Evolutionary conservation across 2,888 invertebrate genomes (phyloP), one percentile per base, ranked within the genome.

Genomic region (Pharmacophagus antenor): DNA sequence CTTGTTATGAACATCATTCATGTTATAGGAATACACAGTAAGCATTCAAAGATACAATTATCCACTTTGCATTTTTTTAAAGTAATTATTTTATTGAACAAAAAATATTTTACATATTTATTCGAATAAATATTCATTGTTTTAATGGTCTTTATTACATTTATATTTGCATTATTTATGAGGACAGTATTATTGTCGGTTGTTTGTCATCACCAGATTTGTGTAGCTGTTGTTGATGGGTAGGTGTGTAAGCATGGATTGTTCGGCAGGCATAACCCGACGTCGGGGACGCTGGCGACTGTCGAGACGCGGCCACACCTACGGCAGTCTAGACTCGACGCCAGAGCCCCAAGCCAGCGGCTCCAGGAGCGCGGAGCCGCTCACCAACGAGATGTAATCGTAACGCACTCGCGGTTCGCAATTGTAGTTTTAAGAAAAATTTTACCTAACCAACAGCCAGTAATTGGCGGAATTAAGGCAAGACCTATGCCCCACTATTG

Each of bases 251-350:
- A 12, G 18, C 23, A 10, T 21, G 15, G 46, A 27, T n/a, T 54
- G 61, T 69, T 66, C 72, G 25, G 27, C 80, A 91, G 91, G 91
- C 91, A 88, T 91, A 91, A 90, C 91, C 80, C 79, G 89, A 74
- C 80, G 83, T 64, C 66, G 88, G 85, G 85, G 86, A 79, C 85
- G 86, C 73, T 80, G 81, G 85, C 82, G 84, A 74, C 79, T 84
- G 75, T 73, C 80, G 77, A 79, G 82, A 77, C 82, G 88, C 82
- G 89, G 90, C 81, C 85, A 85, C 85, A 84, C 93, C 93, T 93
- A 93, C 93, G 92, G 92, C 92, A 93, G 93, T 93, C 85, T 93
- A 91, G 91, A 85, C 73, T 71, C 80, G 62, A 68, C 78, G 68
- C 73, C 77, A 63, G 84, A 80, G 73, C 83, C 85, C 69, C 72